These are phyloP conservation scores for Orthosia cruda DNA, from an alignment of 2,888 invertebrate genomes.

Conservation along the genomic window DNA sequence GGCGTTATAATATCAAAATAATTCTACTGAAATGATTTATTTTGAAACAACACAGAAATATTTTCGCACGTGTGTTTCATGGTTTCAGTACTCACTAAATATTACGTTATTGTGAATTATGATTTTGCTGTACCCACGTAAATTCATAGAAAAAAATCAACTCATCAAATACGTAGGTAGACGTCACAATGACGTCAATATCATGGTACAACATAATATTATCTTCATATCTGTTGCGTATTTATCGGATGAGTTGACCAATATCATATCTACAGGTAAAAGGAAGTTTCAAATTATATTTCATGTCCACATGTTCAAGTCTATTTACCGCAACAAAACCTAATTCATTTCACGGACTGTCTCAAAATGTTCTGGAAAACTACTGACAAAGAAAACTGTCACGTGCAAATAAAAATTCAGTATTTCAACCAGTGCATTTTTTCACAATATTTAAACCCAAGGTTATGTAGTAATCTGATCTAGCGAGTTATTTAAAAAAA, in stretches of 20 bases:
- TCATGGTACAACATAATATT: background rate
- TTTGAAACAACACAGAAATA: conserved; percentile 37
- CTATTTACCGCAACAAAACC: conserved; percentile 5
- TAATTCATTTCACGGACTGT: conserved; percentile 33
- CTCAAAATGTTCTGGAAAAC: conserved; percentile 22
- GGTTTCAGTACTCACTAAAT: conserved; percentile 36
- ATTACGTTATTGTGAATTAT: conserved; percentile 47
- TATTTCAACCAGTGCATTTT: conserved; percentile 32
- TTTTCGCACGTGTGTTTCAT: conserved; percentile 43
- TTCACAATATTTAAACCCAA: conserved; percentile 43
- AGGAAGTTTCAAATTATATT: conserved; percentile 9
- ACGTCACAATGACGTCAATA: conserved; percentile 35
- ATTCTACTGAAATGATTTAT: conserved; percentile 42
- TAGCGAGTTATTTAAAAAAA: conserved; percentile 58
- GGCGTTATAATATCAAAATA: conserved; percentile 15
- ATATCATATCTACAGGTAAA: background rate
- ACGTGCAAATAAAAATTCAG: conserved; percentile 31
- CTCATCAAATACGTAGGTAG: conserved; percentile 20
- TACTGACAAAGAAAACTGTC: conserved; percentile 34
- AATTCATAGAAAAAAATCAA: conserved; percentile 1
- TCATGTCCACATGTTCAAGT: background rate
- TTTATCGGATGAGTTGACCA: background rate
- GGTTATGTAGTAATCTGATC: conserved; percentile 58
- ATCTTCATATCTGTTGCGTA: conserved; percentile 12
- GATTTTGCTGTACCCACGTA: conserved; percentile 14